phyloP scores from a whole-genome alignment of 2,113 vertebrate species.

The Lanius ludovicianus region DNA sequence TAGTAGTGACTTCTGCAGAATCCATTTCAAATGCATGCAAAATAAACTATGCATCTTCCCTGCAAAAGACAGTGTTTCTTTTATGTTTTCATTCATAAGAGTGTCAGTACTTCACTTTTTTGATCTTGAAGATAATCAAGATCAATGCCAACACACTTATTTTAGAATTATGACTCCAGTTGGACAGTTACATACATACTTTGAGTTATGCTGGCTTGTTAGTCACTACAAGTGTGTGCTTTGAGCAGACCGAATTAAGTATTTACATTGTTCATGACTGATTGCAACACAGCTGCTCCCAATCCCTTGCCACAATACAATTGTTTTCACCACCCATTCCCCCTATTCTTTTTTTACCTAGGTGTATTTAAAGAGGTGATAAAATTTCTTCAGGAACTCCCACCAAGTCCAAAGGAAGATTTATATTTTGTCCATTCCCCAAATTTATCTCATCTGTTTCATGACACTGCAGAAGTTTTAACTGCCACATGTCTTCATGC shows the following conservation, averaged over 20 bases:
- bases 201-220: background rate
- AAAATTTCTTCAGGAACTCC: background rate
- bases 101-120: background rate
- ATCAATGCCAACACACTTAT: background rate
- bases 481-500: background rate
- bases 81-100: background rate
- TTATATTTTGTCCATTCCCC: background rate
- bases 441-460: background rate
- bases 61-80: background rate
- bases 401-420: background rate
- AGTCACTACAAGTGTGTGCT: background rate
- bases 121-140: background rate
- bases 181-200: background rate
- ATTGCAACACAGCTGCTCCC: background rate
- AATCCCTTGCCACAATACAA: background rate
- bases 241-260: accelerated
- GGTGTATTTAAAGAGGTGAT: background rate
- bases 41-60: background rate
- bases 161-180: background rate
- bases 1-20: background rate
- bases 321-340: background rate
- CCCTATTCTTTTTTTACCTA: background rate
- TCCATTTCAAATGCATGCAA: background rate
- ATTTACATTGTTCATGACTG: accelerated
- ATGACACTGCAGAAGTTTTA: background rate